These are phyloP conservation scores for Ostrea edulis DNA, from an alignment of 1,140 invertebrate genomes.

Conservation along the genomic window DNA sequence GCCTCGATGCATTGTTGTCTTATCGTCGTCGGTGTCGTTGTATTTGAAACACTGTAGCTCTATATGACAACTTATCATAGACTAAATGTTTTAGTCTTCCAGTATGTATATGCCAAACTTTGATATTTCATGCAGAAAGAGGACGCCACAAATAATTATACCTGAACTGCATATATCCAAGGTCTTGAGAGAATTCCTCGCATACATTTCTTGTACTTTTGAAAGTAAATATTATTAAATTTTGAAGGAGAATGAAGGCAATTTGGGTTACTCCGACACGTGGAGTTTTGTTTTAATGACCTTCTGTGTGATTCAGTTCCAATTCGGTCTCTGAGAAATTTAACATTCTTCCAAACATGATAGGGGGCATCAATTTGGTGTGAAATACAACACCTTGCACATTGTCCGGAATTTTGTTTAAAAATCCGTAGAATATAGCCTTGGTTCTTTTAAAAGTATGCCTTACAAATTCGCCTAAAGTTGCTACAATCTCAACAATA, in stretches of 20 bases:
- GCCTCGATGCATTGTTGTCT: too few species aligned
- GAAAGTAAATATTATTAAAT: neutral
- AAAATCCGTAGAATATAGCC: neutral
- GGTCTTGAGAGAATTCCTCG: neutral
- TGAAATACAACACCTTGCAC: conserved; percentile 2
- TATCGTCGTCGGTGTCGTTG: too few species aligned
- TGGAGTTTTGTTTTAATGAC: neutral
- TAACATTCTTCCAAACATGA: neutral
- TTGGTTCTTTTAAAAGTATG: conserved; percentile 5
- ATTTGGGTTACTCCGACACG: neutral
- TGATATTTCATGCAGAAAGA: too few species aligned
- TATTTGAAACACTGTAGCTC: too few species aligned
- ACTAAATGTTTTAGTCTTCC: too few species aligned
- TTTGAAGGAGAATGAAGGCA: neutral
- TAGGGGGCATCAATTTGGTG: neutral
- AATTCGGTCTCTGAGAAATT: neutral
- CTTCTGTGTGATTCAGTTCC: neutral
- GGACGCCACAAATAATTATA: neutral
- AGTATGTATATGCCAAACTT: too few species aligned
- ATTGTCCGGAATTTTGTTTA: neutral
- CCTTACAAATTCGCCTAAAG: conserved; percentile 8
- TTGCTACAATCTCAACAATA: neutral
- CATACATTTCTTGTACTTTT: conserved; percentile 9
- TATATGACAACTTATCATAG: too few species aligned
- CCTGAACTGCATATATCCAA: neutral